Evolutionary conservation across 2,113 vertebrate species (phyloP), one percentile per base, ranked within the genome.

Genomic region (Galbula dea): DNA sequence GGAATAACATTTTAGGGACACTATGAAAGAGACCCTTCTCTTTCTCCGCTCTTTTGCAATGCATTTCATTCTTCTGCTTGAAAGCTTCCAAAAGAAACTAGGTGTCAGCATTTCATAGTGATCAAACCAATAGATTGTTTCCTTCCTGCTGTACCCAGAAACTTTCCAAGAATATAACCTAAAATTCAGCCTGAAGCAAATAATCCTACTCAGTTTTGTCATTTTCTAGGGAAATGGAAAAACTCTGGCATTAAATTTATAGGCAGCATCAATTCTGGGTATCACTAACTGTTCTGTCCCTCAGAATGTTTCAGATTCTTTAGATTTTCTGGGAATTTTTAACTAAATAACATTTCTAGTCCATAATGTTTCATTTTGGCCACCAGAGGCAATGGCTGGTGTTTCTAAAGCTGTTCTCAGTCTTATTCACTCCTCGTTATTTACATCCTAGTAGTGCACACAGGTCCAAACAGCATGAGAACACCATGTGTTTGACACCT

Each of bases 41-140:
- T 72, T 83, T 83, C 45, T 76, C n/a, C 86, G 49, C 5, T 19
- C 15, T 82, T 62, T 29, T 69, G 76, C 18, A 93, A 67, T 8
- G 52, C 10, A 12, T 82, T 57, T 83, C 71, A 85, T 84, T 22
- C 18, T 79, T 55, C 66, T 85, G 23, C 63, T 34, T 85, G 63
- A 85, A 59, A 91, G 15, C 45, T 89, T 91, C 78, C 49, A 59
- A 69, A 43, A 10, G 34, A 77, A 88, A 85, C 5, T 43, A 58
- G 23, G 32, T 80, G 36, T 52, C 71, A 92, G 30, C 30, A 82
- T 39, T 75, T 68, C 46, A 32, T 4, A 36, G 48, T 36, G 49
- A 69, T 27, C 46, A 77, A 82, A 94, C 85, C 12, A 57, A 75
- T 26, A 65, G 12, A 46, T 41, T 14, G n/a, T 58, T 91, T 81